phyloP scores from a whole-genome alignment of 2,113 vertebrate species.

The Ageneiosus marmoratus region DNA sequence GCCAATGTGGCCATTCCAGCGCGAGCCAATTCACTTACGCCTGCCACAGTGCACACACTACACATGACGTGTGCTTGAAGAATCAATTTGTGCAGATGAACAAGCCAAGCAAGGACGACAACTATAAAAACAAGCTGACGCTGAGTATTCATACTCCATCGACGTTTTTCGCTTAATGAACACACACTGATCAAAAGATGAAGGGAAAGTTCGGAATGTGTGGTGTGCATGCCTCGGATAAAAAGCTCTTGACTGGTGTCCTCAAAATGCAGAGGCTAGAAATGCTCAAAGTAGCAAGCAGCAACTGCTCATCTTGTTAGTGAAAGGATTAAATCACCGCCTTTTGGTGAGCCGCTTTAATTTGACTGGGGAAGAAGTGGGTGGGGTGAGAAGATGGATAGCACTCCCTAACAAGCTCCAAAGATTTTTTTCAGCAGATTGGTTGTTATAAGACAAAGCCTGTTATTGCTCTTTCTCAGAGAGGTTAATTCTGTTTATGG shows the following conservation, averaged over 20 bases:
- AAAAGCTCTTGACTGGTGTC: conserved; percentile 31
- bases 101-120: conserved; percentile 7
- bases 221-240: not conserved
- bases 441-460: conserved; percentile 44
- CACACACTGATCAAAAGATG: conserved; percentile 39
- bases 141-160: conserved; percentile 5
- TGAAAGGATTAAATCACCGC: conserved; percentile 50
- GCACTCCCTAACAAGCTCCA: conserved; percentile 46
- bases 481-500: conserved; percentile 39
- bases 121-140: conserved; percentile 29
- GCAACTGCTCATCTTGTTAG: conserved; percentile 46
- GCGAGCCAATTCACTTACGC: not conserved
- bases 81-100: conserved; percentile 30
- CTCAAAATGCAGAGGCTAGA: conserved; percentile 28
- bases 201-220: conserved; percentile 9
- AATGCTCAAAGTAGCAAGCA: conserved; percentile 39
- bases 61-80: not conserved
- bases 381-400: conserved; percentile 41
- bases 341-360: conserved; percentile 36
- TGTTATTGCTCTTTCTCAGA: conserved; percentile 43
- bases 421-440: conserved; percentile 37
- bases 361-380: conserved; percentile 31
- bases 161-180: conserved; percentile 33
- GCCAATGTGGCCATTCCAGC: not conserved
- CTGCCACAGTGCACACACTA: conserved; percentile 15